A percentile compares a stretch with the other conserved stretches of the same genome.
Evolutionary conservation across 2,888 invertebrate species (phyloP).

Genomic region (Gortyna flavago): DNA sequence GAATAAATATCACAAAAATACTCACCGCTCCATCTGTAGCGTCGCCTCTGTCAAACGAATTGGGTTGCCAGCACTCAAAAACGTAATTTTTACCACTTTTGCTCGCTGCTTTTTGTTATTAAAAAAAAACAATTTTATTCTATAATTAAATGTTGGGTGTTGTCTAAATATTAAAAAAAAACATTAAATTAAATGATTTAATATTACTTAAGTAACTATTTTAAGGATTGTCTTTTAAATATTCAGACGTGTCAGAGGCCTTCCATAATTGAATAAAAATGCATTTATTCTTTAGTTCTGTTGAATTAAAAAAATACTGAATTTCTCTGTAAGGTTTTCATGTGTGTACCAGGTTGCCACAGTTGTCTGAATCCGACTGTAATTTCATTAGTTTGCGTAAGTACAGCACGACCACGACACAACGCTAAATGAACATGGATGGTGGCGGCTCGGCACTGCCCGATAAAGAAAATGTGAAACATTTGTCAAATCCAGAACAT

Average conservation of each 20-base stretch:
- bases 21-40: conserved; percentile 55
- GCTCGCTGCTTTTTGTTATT: background rate
- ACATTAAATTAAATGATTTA: too few species aligned
- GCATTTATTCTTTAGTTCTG: background rate
- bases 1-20: conserved; percentile 50
- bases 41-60: conserved; percentile 24
- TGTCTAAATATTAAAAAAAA: background rate
- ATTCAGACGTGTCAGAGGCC: too few species aligned
- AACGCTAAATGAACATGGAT: background rate
- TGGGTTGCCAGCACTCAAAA: conserved; percentile 52
- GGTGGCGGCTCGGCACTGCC: too few species aligned
- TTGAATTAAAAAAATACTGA: background rate
- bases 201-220: background rate
- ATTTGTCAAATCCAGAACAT: background rate
- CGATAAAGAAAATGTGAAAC: background rate
- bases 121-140: background rate
- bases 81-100: conserved; percentile 1
- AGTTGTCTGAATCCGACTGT: background rate
- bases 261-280: too few species aligned
- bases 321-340: background rate
- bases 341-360: too few species aligned
- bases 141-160: too few species aligned
- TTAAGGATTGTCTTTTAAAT: background rate
- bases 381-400: background rate
- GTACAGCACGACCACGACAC: background rate